Evolutionary conservation across 1,140 invertebrate species (phyloP), one percentile per base, ranked within the genome.

Genomic region (Calephelis virginiensis): DNA sequence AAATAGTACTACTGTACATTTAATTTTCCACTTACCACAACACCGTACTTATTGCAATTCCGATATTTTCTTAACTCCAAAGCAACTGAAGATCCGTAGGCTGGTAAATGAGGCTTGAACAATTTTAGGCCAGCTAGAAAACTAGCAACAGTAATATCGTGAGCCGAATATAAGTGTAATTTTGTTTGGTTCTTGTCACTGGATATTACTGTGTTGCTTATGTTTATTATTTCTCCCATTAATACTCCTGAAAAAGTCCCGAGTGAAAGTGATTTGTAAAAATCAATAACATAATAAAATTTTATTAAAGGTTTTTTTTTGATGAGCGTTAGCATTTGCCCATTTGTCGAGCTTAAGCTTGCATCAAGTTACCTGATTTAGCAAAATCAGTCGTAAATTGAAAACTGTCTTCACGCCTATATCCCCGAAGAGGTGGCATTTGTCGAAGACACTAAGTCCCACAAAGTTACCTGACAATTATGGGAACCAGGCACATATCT

Each of bases 141-240:
- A 13, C 93, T 92, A 1, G 93, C 92, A 5, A 96, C 85, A 28
- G 94, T 95, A 40, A 93, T 93, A 78, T 96, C 95, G 78, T 96
- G 95, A 12, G 90, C 93, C 12, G 93, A 93, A 77, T 93, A 95
- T 17, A 94, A 68, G 63, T 90, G 90, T 59, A 94, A 74, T 68
- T 94, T 94, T 2, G 84, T 74, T 37, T 77, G 71, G 7, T 83
- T 75, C 9, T 68, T 65, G 17, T 78, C 73, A 9, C 81, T 77
- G 38, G 86, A 82, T 53, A 91, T 80, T 53, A 86, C 81, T 7
- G 77, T 68, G 48, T 74, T 73, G 1, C 79, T 89, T 75, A 92
- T 90, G n/a, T 92, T 85, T 6, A 93, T 70, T 63, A 95, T 92
- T 59, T 92, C 91, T 53, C 88, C 82, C 47, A 95, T 69, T 8